A percentile compares a stretch with the other conserved stretches of the same genome.
Evolutionary conservation across 2,797 vertebrate species (phyloP).

Genomic region (Cuniculus paca): DNA sequence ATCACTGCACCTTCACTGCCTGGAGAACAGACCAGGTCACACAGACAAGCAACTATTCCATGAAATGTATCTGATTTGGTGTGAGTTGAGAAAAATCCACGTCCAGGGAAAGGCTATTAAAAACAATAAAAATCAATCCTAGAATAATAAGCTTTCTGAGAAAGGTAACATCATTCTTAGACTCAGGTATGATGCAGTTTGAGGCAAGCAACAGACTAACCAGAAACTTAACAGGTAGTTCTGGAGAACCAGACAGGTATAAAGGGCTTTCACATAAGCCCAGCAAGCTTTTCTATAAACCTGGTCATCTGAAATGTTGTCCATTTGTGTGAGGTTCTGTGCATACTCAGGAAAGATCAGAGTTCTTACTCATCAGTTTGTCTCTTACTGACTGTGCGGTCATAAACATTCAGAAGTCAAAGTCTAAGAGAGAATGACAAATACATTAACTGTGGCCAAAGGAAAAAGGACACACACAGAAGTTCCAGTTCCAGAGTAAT

Average conservation of each 20-base stretch:
- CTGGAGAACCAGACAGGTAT: not conserved
- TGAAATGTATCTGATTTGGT: not conserved
- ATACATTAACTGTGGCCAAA: not conserved
- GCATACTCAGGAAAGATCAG: not conserved
- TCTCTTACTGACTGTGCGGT: not conserved
- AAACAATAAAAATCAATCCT: not conserved
- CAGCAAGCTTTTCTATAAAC: not conserved
- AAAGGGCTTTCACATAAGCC: not conserved
- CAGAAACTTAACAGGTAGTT: not conserved
- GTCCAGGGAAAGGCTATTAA: not conserved
- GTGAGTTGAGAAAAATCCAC: not conserved
- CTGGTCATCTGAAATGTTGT: not conserved
- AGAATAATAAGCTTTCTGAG: not conserved
- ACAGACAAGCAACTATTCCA: not conserved
- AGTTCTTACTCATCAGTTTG: not conserved
- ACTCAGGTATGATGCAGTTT: not conserved
- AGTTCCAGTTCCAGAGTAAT: not conserved
- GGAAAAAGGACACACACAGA: not conserved
- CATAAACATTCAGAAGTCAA: not conserved
- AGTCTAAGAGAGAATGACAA: not conserved
- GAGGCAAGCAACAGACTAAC: not conserved
- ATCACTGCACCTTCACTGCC: not conserved
- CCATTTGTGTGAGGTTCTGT: rapidly evolving
- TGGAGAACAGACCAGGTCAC: not conserved
- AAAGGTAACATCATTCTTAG: not conserved